phyloP scores from a whole-genome alignment of 2,888 invertebrate species.

The Ganaspis brasiliensis region DNA sequence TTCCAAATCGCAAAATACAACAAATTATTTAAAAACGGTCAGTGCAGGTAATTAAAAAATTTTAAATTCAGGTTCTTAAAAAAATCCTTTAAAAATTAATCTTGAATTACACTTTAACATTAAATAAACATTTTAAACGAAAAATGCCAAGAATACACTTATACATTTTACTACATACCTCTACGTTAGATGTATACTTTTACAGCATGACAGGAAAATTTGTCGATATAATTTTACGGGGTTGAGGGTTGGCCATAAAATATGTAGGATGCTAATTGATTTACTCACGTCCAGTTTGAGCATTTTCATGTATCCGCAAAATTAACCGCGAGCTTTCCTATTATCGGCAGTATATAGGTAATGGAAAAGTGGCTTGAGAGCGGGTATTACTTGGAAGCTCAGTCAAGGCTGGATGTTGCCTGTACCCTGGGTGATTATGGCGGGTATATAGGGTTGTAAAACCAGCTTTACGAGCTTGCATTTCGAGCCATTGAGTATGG shows the following conservation, averaged over 20 bases:
- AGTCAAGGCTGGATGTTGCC: conserved; percentile 38
- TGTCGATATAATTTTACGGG: background rate
- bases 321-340: conserved; percentile 39
- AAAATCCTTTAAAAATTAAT: too few species aligned
- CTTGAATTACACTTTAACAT: too few species aligned
- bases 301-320: conserved; percentile 29
- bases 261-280: conserved; percentile 41
- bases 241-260: conserved; percentile 14
- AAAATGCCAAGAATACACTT: too few species aligned
- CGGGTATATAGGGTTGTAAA: conserved; percentile 71
- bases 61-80: too few species aligned
- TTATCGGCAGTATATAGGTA: conserved; percentile 40
- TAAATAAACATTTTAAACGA: too few species aligned
- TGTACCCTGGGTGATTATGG: conserved; percentile 65
- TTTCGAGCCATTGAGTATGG: conserved; percentile 67
- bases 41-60: too few species aligned
- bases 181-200: too few species aligned
- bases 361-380: conserved; percentile 43
- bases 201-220: background rate
- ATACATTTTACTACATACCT: too few species aligned
- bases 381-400: conserved; percentile 28
- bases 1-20: too few species aligned
- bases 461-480: conserved; percentile 70
- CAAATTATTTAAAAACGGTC: too few species aligned
- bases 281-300: conserved; percentile 39